Evolutionary conservation across 2,888 invertebrate genomes (phyloP).

Genomic region (Dasypogon diadema): DNA sequence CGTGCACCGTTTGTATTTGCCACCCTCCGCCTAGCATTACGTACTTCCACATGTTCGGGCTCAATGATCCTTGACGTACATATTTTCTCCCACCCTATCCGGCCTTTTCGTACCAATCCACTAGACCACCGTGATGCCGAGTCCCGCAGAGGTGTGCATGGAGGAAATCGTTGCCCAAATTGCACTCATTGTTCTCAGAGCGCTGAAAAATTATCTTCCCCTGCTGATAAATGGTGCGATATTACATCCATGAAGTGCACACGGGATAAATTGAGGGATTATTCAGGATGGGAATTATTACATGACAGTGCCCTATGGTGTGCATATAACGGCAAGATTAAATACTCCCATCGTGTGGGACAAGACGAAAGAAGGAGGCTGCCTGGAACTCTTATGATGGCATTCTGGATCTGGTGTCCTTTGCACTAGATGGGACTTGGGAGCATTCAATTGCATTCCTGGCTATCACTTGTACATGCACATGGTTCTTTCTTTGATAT

Average conservation of each 20-base stretch:
- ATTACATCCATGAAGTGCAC: constrained; percentile 46
- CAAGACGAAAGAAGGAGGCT: background rate
- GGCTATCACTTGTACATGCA: constrained; percentile 3
- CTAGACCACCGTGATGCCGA: constrained; percentile 18
- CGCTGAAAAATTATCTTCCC: constrained; percentile 47
- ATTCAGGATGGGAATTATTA: constrained; percentile 39
- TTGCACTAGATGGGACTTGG: background rate
- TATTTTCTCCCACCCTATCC: constrained; percentile 12
- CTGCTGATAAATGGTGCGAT: constrained; percentile 44
- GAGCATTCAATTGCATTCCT: constrained; percentile 38
- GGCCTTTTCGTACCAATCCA: background rate
- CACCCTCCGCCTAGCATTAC: background rate
- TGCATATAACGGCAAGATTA: constrained; percentile 47
- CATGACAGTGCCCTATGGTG: constrained; percentile 38
- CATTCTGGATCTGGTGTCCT: constrained; percentile 21
- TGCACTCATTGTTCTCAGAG: constrained; percentile 42
- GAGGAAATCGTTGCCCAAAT: constrained; percentile 41
- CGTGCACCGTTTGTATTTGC: background rate
- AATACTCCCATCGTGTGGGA: constrained; percentile 21
- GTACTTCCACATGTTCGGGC: constrained; percentile 22
- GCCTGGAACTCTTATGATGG: background rate
- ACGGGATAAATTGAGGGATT: constrained; percentile 43
- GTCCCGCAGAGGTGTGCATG: constrained; percentile 1
- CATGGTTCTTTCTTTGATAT: constrained; percentile 15
- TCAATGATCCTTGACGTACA: constrained; percentile 45